Evolutionary conservation across 2,113 vertebrate species (phyloP).

Genomic region (Oreocharis arfaki): DNA sequence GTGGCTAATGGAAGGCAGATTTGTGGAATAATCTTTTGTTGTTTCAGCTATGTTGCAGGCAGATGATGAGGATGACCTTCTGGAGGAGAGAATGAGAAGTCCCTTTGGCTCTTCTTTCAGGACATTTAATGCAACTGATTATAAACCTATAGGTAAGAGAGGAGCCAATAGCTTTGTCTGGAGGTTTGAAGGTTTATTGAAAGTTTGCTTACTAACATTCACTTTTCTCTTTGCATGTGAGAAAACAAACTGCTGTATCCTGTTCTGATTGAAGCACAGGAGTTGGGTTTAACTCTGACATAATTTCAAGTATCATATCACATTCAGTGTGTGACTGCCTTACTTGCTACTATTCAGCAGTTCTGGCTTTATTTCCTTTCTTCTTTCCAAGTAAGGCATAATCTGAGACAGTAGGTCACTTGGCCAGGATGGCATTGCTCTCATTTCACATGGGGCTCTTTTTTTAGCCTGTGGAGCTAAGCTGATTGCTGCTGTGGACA

Average conservation of each 20-base stretch:
- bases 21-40: background rate
- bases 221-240: background rate
- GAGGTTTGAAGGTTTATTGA: background rate
- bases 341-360: background rate
- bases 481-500: background rate
- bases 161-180: background rate
- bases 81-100: constrained; percentile 98
- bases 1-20: background rate
- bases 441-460: background rate
- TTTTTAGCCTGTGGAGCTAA: background rate
- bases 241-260: background rate
- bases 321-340: background rate
- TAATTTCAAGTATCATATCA: background rate
- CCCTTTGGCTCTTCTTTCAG: constrained; percentile 98
- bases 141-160: constrained; percentile 93
- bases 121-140: constrained; percentile 98
- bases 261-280: background rate
- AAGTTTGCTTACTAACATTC: background rate
- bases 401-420: background rate
- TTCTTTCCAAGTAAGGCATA: background rate
- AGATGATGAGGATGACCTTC: constrained; percentile 95
- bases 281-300: background rate
- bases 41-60: constrained; percentile 93
- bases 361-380: background rate
- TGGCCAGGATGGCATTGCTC: background rate